Percentiles rank a stretch among this genome's conserved stretches.
Conservation (phyloP, 2,797 vertebrate genomes). For the Bradypodion ventrale region DNA sequence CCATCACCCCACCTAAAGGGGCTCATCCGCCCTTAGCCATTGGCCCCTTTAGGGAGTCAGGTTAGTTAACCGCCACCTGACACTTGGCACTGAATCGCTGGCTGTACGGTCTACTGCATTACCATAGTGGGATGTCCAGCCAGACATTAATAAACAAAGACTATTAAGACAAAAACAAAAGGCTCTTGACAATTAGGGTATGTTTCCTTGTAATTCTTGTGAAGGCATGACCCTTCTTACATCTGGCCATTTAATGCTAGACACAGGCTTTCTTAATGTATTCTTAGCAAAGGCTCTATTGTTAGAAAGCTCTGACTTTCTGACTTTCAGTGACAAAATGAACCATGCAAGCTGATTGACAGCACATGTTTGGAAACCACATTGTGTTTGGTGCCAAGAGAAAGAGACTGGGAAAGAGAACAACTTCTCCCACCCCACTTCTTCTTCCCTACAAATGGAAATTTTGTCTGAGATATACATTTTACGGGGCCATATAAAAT, state of each 20-base stretch:
- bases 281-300: background rate
- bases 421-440: background rate
- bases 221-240: background rate
- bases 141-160: no score
- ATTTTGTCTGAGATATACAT: constrained; percentile 40
- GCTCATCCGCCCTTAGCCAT: no score
- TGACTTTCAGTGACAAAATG: constrained; percentile 13
- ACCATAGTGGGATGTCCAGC: no score
- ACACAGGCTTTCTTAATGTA: background rate
- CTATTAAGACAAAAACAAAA: background rate
- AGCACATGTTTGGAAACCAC: constrained; percentile 27
- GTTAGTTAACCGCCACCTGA: no score
- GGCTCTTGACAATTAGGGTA: background rate
- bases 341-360: background rate
- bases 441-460: constrained; percentile 23
- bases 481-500: constrained; percentile 17
- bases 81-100: no score
- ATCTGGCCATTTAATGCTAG: background rate
- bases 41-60: no score
- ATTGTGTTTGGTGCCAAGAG: background rate
- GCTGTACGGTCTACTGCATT: no score
- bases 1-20: no score
- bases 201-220: background rate
- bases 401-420: constrained; percentile 27
- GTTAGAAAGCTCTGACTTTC: constrained; percentile 12